Conservation (phyloP, 2,797 vertebrate genomes). For the Anguilla marmorata region DNA sequence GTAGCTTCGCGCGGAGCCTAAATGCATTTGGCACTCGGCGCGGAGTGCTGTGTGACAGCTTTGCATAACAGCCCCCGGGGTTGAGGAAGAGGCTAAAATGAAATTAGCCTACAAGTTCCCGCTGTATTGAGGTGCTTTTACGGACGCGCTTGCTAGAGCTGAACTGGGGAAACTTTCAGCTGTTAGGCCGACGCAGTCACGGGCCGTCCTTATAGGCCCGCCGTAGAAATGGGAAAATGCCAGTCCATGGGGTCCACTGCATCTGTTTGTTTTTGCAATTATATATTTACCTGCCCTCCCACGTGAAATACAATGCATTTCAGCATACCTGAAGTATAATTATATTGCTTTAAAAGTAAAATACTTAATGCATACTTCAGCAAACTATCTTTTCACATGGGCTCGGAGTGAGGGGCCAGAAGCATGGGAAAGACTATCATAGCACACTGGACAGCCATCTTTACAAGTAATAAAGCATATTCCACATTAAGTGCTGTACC, state of each 20-base stretch:
- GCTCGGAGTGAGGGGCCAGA: background rate
- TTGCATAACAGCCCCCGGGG: conserved; percentile 6
- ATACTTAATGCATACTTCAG: no score
- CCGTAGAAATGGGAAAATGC: background rate
- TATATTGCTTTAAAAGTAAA: no score
- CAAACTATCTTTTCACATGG: background rate
- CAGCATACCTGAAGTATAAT: no score
- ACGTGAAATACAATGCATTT: no score
- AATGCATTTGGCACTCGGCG: background rate
- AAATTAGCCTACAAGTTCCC: background rate
- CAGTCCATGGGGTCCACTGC: background rate
- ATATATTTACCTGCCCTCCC: background rate
- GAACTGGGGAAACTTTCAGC: background rate
- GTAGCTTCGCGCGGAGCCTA: background rate
- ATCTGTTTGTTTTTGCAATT: no score
- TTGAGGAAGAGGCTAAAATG: conserved; percentile 8
- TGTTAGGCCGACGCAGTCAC: background rate
- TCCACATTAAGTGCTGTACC: background rate
- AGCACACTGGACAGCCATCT: background rate
- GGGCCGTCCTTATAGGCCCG: background rate
- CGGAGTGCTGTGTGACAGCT: background rate
- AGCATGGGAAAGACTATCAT: background rate
- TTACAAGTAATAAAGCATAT: background rate
- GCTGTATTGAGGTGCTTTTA: background rate
- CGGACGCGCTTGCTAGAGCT: background rate